These are phyloP conservation scores for Pogonocherus hispidulus DNA, from an alignment of 2,888 invertebrate genomes.

Conservation along the genomic window DNA sequence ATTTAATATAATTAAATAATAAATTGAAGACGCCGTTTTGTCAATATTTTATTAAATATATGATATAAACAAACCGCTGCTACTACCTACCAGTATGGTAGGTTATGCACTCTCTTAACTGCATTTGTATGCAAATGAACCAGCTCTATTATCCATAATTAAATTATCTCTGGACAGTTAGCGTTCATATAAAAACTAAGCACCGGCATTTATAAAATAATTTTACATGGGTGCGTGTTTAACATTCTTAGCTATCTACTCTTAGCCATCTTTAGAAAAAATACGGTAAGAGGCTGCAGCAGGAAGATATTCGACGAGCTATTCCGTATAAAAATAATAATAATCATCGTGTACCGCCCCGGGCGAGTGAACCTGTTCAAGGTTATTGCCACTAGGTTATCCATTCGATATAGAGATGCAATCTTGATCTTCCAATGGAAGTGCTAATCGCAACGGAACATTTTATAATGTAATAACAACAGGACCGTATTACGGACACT, in stretches of 20 bases:
- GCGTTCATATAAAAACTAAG: not conserved
- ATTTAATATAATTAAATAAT: too few relatives aligned
- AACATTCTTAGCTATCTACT: not conserved
- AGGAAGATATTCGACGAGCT: slow-evolving; percentile 5
- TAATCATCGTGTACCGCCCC: slow-evolving; percentile 16
- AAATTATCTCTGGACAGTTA: slow-evolving; percentile 4
- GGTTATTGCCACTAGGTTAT: slow-evolving; percentile 43
- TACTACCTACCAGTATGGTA: too few relatives aligned
- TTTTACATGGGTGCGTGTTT: not conserved
- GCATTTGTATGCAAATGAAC: not conserved
- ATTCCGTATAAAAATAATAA: slow-evolving; percentile 22
- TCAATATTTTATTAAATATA: too few relatives aligned
- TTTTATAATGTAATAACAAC: slow-evolving; percentile 7
- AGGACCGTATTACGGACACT: not conserved
- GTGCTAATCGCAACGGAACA: slow-evolving; percentile 36
- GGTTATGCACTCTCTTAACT: not conserved
- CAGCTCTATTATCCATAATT: not conserved
- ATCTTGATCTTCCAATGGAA: slow-evolving; percentile 32
- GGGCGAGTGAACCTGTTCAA: slow-evolving; percentile 39
- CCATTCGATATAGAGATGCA: slow-evolving; percentile 33
- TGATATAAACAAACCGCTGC: too few relatives aligned
- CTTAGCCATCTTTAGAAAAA: slow-evolving; percentile 5
- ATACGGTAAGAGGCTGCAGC: not conserved
- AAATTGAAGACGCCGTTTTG: too few relatives aligned
- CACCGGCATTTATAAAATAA: not conserved